Evolutionary conservation across 1,140 invertebrate species (phyloP), one percentile per base, ranked within the genome.

Genomic region (Diachasma alloeum): DNA sequence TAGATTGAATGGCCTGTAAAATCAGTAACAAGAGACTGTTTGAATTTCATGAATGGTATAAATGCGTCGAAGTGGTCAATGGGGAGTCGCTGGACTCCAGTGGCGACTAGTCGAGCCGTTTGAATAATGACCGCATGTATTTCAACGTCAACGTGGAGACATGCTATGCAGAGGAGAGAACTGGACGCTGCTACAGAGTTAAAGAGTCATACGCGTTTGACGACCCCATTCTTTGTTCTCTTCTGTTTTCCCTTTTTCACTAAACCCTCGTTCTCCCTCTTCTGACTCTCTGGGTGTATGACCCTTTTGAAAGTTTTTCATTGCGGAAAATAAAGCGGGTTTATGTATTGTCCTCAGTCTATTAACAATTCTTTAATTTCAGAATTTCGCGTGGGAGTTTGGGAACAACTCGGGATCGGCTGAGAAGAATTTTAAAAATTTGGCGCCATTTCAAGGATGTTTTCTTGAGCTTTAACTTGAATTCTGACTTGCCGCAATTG

Each of bases 121-220:
- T 77, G 75, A 77, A 72, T 77, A 72, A 77, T 66, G 70, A 67
- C 70, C 71, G 36, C 31, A 44, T 66, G n/a, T 36, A 68, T 70
- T 39, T 37, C 24, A 63, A n/a, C 17, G 48, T 53, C 48, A 31
- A 31, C 13, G 59, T 63, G 19, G 10, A 24, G 8, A 6, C 31
- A 31, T 31, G 31, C 31, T 31, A 31, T 31, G 31, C 31, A 31
- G n/a, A n/a, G 6, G 31, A 31, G 31, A 31, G 31, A 31, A 31
- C 31, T 31, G 31, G 6, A 31, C 31, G 31, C 31, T 6, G 31
- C 6, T 26, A 63, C 59, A 26, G 59, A 63, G 24, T 24, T 13
- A 63, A 63, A 63, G 31, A 31, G 39, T 42, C 39, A 42, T 42
- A 42, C 39, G 13, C 13, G 39, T 42, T 42, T 42, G 39, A 42